Base-by-base conservation (phyloP, 2,797 vertebrate species). In the Tolypeutes matacus region DNA sequence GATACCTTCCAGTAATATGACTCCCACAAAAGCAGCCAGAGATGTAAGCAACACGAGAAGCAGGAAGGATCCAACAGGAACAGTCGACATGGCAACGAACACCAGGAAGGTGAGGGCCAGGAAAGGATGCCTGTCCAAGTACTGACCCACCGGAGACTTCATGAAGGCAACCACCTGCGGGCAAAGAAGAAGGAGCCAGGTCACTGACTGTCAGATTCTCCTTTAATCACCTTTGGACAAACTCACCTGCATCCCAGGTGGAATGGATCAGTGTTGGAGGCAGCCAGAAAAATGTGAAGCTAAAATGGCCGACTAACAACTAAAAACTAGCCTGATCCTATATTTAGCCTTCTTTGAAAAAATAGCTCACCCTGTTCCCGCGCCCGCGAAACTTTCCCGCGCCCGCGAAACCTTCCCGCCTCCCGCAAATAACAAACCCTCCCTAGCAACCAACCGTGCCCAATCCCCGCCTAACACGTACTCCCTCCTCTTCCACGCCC, bases 1-100 rank as follows among this genome's bases (percentile, higher is more conserved):
- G 78, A 72, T 98, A 99, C 99, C 98, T 99, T 99, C 99, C 96
- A 99, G 89, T 89, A 99, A 93, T 69, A 99, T 93, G 94, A 99
- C 97, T 51, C 98, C 98, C 0, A 98, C 72, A 23, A 98, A 98
- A 67, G 98, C 98, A 77, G 98, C 97, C 64, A 98, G 21, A 23
- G 98, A 98, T 65, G 98, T 98, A 12, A 98, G 86, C 62, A 98
- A 95, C 53, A 98, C 97, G 31, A 99, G 97, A 72, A 98, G 83
- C 92, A 99, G 93, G 97, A 99, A 99, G 95, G 98, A 95, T 0
- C 98, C 98, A 60, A 98, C 31, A 0, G 99, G 99, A 53, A 99
- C 12, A 0, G 98, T 98, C 0, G 98, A 98, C 53, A 98, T 95
- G 14, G 98, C 96, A 53, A 98, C 4, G 95, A 99, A 99, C 72